Base-by-base conservation (phyloP, 2,113 vertebrate genomes). In the Amphiprion percula region DNA sequence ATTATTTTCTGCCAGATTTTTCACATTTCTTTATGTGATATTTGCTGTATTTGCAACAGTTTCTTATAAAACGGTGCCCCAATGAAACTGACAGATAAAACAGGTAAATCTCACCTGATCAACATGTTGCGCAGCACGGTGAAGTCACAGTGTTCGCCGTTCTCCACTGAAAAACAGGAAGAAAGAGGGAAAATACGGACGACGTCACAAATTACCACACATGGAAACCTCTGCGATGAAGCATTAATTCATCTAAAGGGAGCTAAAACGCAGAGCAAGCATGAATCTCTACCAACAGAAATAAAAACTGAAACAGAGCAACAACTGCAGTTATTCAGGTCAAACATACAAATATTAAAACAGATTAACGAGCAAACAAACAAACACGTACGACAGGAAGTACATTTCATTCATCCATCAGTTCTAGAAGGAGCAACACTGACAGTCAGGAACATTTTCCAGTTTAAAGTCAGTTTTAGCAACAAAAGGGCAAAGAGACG, bases 131-230 rank as follows among this genome's bases (percentile, higher is more conserved):
- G 92, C 23, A 96, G 86, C 52, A 96, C 94, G 6, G 95, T 95
- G 85, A 96, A 96, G 88, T 96, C 95, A 49, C 95, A 95, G 88
- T 96, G 95, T 63, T 96, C 95, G 2, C 95, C 95, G 15, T 95
- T 96, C 85, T 96, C 95, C 85, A 96, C 95, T 96, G 88, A 79
- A 94, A 94, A 68, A 85, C 11, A 12, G 80, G 46, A 58, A 82
- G 61, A 67, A 30, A 72, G 14, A 73, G 3, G 41, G 70, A 52
- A 11, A 17, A 49, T 17, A 54, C 26, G 54, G 52, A 44, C 33
- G 10, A 26, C 56, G 21, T 33, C 46, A 69, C 24, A 65, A 55
- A 24, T 68, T 1, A 74, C 2, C 47, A 41, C 4, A 4, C 19
- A 19, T 24, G n/a, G 7, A 19, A 9, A 52, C 49, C 5, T 49